phyloP scores from a whole-genome alignment of 1,140 invertebrate species.

The Danaus melanippus region DNA sequence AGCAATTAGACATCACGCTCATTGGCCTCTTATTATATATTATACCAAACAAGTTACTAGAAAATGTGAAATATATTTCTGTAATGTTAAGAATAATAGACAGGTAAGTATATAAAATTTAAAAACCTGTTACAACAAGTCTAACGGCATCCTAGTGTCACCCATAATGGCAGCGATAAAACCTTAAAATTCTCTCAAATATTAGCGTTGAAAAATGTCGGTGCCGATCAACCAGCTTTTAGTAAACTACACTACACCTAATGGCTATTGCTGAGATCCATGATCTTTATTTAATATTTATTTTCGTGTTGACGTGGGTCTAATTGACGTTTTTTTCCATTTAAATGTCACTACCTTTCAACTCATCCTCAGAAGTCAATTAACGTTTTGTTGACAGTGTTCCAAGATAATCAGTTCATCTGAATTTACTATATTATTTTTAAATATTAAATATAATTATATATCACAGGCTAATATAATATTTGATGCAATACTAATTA shows the following conservation, averaged over 20 bases:
- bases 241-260: conserved; percentile 21
- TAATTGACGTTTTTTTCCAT: conserved; percentile 20
- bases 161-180: conserved; percentile 23
- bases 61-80: conserved; percentile 2
- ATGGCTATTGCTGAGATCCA: conserved; percentile 9
- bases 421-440: neutral
- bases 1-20: too few species aligned
- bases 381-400: conserved; percentile 13
- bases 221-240: conserved; percentile 26
- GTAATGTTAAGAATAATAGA: neutral
- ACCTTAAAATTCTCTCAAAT: conserved; percentile 28
- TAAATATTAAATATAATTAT: neutral
- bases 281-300: conserved; percentile 17
- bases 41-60: conserved; percentile 3
- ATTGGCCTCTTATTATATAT: conserved; percentile 4
- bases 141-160: conserved; percentile 7
- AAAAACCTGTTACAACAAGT: conserved; percentile 2
- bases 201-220: conserved; percentile 32
- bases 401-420: conserved; percentile 10
- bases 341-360: conserved; percentile 17
- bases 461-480: too few species aligned
- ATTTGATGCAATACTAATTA: too few species aligned
- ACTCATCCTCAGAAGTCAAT: conserved; percentile 15
- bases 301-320: conserved; percentile 19
- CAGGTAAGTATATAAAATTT: conserved; percentile 6